Conservation (phyloP, 2,797 vertebrate genomes). For the Antrozous pallidus region DNA sequence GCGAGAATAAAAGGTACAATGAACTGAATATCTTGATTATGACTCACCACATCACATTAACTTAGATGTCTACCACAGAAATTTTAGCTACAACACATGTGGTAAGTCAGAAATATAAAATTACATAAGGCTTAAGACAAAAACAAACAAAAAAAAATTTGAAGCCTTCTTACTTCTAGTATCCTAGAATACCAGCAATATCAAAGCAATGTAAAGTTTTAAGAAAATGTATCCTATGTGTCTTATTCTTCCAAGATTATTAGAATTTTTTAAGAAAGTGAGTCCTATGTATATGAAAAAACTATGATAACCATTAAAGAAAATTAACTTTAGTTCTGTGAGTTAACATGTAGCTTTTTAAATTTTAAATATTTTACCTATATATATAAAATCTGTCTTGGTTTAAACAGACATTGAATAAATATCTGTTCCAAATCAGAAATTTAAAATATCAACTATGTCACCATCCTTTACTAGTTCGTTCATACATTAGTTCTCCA, state of each 20-base stretch:
- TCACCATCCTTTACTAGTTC: constrained; percentile 5
- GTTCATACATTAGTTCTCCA: background rate
- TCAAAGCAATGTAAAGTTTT: background rate
- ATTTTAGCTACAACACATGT: background rate
- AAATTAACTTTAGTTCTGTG: constrained; percentile 6
- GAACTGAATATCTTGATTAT: background rate
- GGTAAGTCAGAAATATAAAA: background rate
- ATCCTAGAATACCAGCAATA: background rate
- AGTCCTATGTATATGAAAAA: background rate
- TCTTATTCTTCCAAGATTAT: background rate
- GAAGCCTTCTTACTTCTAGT: background rate
- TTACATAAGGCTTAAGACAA: background rate
- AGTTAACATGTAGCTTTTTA: background rate
- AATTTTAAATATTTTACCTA: constrained; percentile 32
- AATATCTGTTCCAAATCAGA: background rate
- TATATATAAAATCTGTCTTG: background rate
- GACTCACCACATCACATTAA: background rate
- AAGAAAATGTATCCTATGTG: background rate
- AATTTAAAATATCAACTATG: constrained; percentile 4
- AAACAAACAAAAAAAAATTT: background rate
- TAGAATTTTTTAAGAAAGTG: background rate
- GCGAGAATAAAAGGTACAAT: background rate
- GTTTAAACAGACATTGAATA: background rate
- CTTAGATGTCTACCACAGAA: background rate
- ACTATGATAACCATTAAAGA: background rate